These are phyloP conservation scores for Chiloscyllium punctatum DNA, from an alignment of 2,797 vertebrate genomes.

Conservation along the genomic window DNA sequence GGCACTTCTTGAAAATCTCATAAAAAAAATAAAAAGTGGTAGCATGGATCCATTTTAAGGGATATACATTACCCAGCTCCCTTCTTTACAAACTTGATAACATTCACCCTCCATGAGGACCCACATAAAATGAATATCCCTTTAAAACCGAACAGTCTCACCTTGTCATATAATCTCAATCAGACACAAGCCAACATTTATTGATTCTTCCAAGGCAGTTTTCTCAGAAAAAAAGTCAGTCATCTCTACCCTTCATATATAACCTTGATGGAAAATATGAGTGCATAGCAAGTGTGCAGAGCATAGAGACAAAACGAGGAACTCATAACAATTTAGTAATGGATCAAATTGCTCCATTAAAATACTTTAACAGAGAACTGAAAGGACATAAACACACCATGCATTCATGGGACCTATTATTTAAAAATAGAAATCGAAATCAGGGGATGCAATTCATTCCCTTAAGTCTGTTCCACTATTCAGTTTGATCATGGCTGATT, in stretches of 20 bases:
- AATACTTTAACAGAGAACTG: not conserved
- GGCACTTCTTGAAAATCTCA: not conserved
- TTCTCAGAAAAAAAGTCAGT: not conserved
- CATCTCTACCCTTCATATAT: not conserved
- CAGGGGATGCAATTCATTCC: not conserved
- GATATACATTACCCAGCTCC: not conserved
- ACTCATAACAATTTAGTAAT: not conserved
- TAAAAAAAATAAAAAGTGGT: not conserved
- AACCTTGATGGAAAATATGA: not conserved
- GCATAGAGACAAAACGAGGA: not conserved
- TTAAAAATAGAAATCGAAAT: not conserved
- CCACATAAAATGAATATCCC: not conserved
- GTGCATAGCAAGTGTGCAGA: not conserved
- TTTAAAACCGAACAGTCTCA: not conserved
- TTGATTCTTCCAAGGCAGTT: not conserved
- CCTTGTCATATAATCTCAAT: conserved; percentile 11
- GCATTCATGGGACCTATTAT: not conserved
- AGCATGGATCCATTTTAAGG: not conserved
- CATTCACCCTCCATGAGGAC: not conserved
- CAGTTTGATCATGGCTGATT: not conserved
- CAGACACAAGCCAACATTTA: not conserved
- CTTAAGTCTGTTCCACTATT: not conserved
- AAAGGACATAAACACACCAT: not conserved
- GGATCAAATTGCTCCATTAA: not conserved
- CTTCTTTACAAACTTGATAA: not conserved